These are phyloP conservation scores for Gouania willdenowi DNA, from an alignment of 2,797 vertebrate genomes.

Conservation along the genomic window DNA sequence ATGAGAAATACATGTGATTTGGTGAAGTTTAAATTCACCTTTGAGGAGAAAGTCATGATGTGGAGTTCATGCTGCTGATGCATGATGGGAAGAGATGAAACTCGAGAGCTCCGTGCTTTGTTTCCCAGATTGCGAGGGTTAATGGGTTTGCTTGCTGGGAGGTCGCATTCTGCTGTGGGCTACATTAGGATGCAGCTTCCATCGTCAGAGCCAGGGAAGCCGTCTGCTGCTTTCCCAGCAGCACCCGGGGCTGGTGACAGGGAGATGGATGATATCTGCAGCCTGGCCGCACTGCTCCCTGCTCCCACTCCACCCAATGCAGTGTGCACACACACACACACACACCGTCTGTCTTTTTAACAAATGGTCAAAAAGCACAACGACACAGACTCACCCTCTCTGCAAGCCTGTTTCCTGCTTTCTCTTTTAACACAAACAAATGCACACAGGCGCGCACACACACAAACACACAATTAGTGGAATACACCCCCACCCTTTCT, in stretches of 20 bases:
- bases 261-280: conserved; percentile 96
- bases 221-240: conserved; percentile 91
- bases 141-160: conserved; percentile 69
- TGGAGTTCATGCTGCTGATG: conserved; percentile 3
- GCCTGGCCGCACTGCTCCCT: conserved; percentile 78
- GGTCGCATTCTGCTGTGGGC: conserved; percentile 40
- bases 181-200: conserved; percentile 91
- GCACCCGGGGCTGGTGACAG: conserved; percentile 88
- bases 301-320: conserved; percentile 41
- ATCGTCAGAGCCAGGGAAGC: conserved; percentile 79
- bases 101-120: conserved; percentile 50
- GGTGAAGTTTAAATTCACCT: no score
- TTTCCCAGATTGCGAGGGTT: conserved; percentile 67
- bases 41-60: no score
- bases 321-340: conserved; percentile 10
- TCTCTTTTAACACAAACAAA: neutral
- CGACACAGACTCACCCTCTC: conserved; percentile 26
- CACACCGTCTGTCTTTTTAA: no score
- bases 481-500: conserved; percentile 33
- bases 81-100: conserved; percentile 44
- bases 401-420: conserved; percentile 1
- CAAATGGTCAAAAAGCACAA: no score
- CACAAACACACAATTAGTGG: conserved; percentile 49
- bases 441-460: conserved; percentile 14
- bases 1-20: no score